Evolutionary conservation across 2,113 vertebrate genomes (phyloP), one percentile per base, ranked within the genome.

Genomic region (Orientallactaga bullata): DNA sequence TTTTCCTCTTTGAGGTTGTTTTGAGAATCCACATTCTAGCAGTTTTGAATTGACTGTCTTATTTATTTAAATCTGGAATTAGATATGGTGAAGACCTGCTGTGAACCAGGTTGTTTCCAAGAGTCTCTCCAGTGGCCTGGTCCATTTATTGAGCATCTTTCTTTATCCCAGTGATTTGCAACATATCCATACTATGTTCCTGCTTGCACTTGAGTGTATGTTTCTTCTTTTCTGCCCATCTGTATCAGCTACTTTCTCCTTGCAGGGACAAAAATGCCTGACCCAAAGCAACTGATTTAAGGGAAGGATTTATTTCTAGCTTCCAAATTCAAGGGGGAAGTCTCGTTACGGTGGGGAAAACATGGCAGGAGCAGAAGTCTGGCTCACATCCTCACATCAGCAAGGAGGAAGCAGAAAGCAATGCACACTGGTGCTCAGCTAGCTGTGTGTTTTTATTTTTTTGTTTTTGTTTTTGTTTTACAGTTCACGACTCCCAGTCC

Each of bases 61-160:
- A 21, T 79, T 93, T 74, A 39, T n/a, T 78, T 68, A 80, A 47
- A 72, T 20, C 80, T 88, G 35, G 60, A 93, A 85, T 71, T 88
- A 69, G 55, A 76, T 93, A 61, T 85, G 39, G 68, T 37, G 39
- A 80, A 81, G 13, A 55, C 16, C 2, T 65, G 58, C 2, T 65
- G 58, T 35, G 5, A 28, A 23, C 28, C 81, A 89, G 60, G 11
- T 61, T 74, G 79, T n/a, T 63, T 85, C 80, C 39, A 84, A 42
- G 61, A 37, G n/a, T n/a, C 13, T 47, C 39, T 82, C n/a, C 61
- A 60, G 32, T 28, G 72, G 55, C 55, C 32, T 81, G 35, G n/a
- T 37, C 37, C n/a, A 21, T 42, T 58, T 65, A 32, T 2, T 58
- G 82, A 86, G 28, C n/a, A 72, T 37, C 47, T 24, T 3, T 71